Evolutionary conservation across 2,888 invertebrate species (phyloP).

Genomic region (Pachycephus smyrnensis): DNA sequence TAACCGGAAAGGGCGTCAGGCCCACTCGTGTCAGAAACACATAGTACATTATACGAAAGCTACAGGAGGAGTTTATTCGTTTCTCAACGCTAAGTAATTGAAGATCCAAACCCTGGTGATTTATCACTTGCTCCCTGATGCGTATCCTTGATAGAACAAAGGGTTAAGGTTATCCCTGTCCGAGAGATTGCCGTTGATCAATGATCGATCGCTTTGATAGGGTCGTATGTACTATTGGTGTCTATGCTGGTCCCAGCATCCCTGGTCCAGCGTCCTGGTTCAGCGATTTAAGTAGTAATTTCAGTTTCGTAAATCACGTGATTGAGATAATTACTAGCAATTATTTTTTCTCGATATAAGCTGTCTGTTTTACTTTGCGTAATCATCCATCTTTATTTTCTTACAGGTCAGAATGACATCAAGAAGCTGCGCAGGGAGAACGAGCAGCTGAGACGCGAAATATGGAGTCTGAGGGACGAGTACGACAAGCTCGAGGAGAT

Average conservation of each 20-base stretch:
- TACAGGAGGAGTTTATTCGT: slow-evolving; percentile 20
- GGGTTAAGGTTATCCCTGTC: slow-evolving; percentile 30
- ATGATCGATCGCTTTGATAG: slow-evolving; percentile 54
- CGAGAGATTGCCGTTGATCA: slow-evolving; percentile 44
- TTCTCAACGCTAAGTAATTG: slow-evolving; percentile 48
- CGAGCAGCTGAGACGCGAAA: slow-evolving; percentile 87
- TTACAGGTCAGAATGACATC: slow-evolving; percentile 87
- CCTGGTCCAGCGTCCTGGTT: no score
- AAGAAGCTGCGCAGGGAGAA: slow-evolving; percentile 90
- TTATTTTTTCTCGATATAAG: no score
- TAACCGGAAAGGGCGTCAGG: no score
- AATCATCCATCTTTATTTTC: neutral
- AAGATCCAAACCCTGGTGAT: slow-evolving; percentile 46
- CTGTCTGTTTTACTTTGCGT: neutral
- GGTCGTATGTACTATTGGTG: neutral
- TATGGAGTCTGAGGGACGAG: slow-evolving; percentile 88
- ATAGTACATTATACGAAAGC: no score
- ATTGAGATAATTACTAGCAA: no score
- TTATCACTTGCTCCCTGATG: slow-evolving; percentile 42
- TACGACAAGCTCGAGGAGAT: slow-evolving; percentile 88
- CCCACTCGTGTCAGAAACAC: no score
- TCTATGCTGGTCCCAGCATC: no score
- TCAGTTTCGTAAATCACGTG: no score
- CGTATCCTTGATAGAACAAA: slow-evolving; percentile 15
- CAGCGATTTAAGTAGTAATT: no score